Evolutionary conservation across 2,888 invertebrate species (phyloP).

Genomic region (Conchocele bisecta): DNA sequence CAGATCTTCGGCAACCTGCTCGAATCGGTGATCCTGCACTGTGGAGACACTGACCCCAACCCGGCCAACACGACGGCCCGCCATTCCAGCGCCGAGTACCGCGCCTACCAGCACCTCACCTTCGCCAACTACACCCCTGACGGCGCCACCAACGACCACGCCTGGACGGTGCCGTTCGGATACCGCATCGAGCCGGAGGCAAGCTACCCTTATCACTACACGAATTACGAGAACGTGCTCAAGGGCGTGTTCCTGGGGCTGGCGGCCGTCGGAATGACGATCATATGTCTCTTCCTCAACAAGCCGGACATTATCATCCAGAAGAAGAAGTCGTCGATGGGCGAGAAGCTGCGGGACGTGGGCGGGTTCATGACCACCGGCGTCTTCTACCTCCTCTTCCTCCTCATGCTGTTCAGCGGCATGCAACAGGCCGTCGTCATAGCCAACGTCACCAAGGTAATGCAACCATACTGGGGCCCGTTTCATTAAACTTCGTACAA

Average conservation of each 20-base stretch:
- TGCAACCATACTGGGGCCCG: too few relatives aligned
- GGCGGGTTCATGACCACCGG: slow-evolving; percentile 63
- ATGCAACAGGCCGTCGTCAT: slow-evolving; percentile 76
- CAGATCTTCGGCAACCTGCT: slow-evolving; percentile 75
- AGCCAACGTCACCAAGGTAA: slow-evolving; percentile 74
- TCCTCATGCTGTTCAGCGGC: slow-evolving; percentile 72
- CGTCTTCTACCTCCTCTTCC: slow-evolving; percentile 63
- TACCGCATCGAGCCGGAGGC: slow-evolving; percentile 50
- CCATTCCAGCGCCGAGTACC: slow-evolving; percentile 11
- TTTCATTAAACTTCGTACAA: too few relatives aligned
- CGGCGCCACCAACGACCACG: slow-evolving; percentile 23
- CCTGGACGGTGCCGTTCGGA: slow-evolving; percentile 59
- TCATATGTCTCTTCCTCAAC: slow-evolving; percentile 72
- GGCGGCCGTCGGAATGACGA: slow-evolving; percentile 70
- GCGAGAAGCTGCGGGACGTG: slow-evolving; percentile 66
- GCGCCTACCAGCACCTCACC: slow-evolving; percentile 25
- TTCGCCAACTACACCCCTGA: slow-evolving; percentile 46
- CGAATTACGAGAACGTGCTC: slow-evolving; percentile 68
- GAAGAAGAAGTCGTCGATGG: slow-evolving; percentile 62
- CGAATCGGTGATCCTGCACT: slow-evolving; percentile 69
- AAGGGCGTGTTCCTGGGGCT: slow-evolving; percentile 73
- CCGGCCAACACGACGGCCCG: slow-evolving; percentile 26
- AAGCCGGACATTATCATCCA: slow-evolving; percentile 75
- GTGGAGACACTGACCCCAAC: slow-evolving; percentile 49
- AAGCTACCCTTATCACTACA: slow-evolving; percentile 42